Conservation (phyloP, 2,113 vertebrate genomes). For the Callospermophilus lateralis region DNA sequence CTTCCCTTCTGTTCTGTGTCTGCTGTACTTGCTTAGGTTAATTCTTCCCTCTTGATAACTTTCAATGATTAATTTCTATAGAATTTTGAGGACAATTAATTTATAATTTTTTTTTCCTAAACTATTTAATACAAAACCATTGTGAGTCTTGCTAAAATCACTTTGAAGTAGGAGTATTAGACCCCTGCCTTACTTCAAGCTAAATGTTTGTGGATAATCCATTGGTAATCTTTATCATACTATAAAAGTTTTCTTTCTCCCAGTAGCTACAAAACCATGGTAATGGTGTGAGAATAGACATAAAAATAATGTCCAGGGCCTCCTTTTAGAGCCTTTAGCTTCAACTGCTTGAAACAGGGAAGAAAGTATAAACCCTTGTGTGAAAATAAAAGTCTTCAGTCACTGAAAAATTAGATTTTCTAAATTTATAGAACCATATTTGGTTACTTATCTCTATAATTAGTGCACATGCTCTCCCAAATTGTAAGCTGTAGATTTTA, state of each 20-base stretch:
- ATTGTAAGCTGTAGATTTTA: not conserved
- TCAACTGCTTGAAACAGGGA: not conserved
- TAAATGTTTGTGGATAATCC: not conserved
- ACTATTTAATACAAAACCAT: not conserved
- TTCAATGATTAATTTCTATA: not conserved
- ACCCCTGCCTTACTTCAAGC: not conserved
- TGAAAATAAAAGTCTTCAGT: not conserved
- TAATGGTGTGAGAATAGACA: fast-evolving
- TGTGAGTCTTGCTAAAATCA: not conserved
- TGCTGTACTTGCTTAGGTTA: not conserved
- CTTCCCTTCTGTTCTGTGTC: not conserved
- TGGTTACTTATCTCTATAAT: not conserved
- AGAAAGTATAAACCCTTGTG: fast-evolving
- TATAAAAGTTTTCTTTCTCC: not conserved
- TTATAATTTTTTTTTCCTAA: not conserved
- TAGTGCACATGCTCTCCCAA: not conserved
- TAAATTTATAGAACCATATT: not conserved
- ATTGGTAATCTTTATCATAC: not conserved
- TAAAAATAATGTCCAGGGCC: fast-evolving
- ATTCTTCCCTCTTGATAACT: not conserved
- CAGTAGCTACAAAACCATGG: not conserved
- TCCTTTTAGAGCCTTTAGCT: not conserved
- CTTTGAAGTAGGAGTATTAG: not conserved
- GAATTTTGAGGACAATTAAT: not conserved
- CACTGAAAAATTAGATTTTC: not conserved